phyloP scores from a whole-genome alignment of 2,797 vertebrate species.

The Melanotaenia boesemani region DNA sequence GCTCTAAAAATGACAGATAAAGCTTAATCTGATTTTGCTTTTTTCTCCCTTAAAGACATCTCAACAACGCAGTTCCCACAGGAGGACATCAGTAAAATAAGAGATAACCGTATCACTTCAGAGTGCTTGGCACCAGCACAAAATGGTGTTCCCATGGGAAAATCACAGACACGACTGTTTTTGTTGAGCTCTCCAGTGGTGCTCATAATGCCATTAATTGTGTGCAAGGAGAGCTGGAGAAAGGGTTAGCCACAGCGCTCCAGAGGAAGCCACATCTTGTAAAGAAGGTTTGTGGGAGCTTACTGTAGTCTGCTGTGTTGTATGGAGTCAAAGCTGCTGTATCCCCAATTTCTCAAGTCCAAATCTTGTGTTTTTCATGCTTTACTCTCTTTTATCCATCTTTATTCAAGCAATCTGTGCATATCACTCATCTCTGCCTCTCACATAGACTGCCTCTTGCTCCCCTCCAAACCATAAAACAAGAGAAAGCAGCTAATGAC shows the following conservation, averaged over 20 bases:
- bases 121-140: constrained; percentile 64
- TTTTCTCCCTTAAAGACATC: constrained; percentile 47
- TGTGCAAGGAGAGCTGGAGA: constrained; percentile 54
- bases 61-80: constrained; percentile 25
- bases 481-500: constrained; percentile 61
- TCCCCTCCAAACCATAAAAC: constrained; percentile 53
- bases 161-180: constrained; percentile 67
- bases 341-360: constrained; percentile 23
- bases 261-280: constrained; percentile 61
- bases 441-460: constrained; percentile 39
- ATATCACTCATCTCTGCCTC: constrained; percentile 39
- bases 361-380: constrained; percentile 30
- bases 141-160: constrained; percentile 81
- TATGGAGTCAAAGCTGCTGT: constrained; percentile 4
- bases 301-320: constrained; percentile 24
- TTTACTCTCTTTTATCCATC: constrained; percentile 46
- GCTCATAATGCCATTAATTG: constrained; percentile 74
- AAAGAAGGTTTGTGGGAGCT: constrained; percentile 68
- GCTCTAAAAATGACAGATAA: constrained; percentile 65
- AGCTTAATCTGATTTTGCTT: constrained; percentile 63
- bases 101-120: constrained; percentile 70
- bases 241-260: constrained; percentile 45
- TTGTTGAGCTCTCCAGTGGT: constrained; percentile 65
- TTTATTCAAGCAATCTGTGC: constrained; percentile 55
- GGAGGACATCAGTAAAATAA: constrained; percentile 60